Conservation (phyloP, 53 echinoderm and acorn worm genomes). For the Echinarachnius parma region DNA sequence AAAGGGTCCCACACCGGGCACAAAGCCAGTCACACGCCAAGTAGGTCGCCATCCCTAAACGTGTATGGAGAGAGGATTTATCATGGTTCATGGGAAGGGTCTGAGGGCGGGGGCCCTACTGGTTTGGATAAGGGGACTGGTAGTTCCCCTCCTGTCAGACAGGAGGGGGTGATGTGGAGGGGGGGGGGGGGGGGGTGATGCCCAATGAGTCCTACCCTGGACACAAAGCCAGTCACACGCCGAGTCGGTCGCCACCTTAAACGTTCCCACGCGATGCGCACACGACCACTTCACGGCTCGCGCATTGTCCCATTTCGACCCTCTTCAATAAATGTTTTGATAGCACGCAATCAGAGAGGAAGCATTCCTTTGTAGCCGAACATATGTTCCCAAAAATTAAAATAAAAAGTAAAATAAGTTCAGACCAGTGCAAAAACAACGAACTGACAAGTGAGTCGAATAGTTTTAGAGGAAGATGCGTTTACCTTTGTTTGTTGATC, state of each 20-base stretch:
- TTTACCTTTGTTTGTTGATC: too few species aligned
- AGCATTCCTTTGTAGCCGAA: slow-evolving; percentile 39
- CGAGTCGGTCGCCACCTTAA: slow-evolving; percentile 16
- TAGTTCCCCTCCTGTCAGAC: neutral
- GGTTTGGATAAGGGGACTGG: neutral
- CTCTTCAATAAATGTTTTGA: slow-evolving; percentile 9
- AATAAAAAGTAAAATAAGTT: too few species aligned
- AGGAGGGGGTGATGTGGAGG: neutral
- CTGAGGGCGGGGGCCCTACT: too few species aligned
- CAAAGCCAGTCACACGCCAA: too few species aligned
- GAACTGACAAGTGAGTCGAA: neutral
- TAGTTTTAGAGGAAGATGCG: neutral
- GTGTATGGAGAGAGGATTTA: too few species aligned
- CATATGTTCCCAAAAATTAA: too few species aligned
- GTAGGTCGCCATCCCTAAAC: too few species aligned
- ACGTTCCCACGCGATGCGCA: slow-evolving; percentile 44
- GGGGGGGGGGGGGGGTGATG: neutral
- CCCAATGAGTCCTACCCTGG: neutral
- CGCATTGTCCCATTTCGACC: neutral
- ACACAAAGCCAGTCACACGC: slow-evolving; percentile 32
- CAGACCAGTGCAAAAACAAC: neutral
- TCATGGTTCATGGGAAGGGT: too few species aligned
- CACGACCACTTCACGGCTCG: slow-evolving; percentile 42
- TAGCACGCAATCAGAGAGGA: slow-evolving; percentile 1
- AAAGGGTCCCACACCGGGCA: too few species aligned